phyloP scores from a whole-genome alignment of 2,797 vertebrate species.

The Erpetoichthys calabaricus region DNA sequence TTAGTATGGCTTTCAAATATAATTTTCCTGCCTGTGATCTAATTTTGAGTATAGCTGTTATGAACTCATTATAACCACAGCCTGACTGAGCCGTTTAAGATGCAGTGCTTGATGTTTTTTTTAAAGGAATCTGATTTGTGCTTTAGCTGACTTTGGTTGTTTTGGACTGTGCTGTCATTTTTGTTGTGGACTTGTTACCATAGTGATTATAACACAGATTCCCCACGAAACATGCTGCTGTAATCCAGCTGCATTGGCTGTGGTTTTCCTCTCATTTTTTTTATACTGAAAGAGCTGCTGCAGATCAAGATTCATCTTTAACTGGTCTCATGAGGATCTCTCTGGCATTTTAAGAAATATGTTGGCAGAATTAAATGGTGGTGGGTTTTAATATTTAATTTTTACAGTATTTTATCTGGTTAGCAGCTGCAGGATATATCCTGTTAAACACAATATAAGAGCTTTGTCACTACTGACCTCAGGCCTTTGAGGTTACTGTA shows the following conservation, averaged over 20 bases:
- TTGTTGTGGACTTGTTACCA: slow-evolving; percentile 20
- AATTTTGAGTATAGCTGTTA: not conserved
- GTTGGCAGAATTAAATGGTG: not conserved
- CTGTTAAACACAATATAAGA: not conserved
- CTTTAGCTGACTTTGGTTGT: not conserved
- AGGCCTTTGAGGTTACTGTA: not conserved
- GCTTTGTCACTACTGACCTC: not conserved
- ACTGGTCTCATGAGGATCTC: not conserved
- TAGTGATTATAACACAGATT: slow-evolving; percentile 23
- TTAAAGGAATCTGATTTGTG: not conserved
- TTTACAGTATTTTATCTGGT: not conserved
- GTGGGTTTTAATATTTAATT: not conserved
- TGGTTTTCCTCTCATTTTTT: not conserved
- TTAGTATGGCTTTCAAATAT: too few relatives aligned
- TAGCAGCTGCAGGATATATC: slow-evolving; percentile 1
- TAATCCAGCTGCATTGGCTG: slow-evolving; percentile 11
- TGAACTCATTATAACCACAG: not conserved
- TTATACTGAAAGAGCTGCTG: slow-evolving; percentile 2
- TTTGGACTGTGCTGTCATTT: not conserved
- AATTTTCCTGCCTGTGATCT: not conserved
- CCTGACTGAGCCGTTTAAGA: not conserved
- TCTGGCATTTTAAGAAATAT: slow-evolving; percentile 3
- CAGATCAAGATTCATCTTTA: not conserved
- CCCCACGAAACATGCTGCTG: slow-evolving; percentile 16
- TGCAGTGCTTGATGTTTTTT: not conserved